Evolutionary conservation across 2,113 vertebrate species (phyloP), one percentile per base, ranked within the genome.

Genomic region (Cephalopholis sonnerati): DNA sequence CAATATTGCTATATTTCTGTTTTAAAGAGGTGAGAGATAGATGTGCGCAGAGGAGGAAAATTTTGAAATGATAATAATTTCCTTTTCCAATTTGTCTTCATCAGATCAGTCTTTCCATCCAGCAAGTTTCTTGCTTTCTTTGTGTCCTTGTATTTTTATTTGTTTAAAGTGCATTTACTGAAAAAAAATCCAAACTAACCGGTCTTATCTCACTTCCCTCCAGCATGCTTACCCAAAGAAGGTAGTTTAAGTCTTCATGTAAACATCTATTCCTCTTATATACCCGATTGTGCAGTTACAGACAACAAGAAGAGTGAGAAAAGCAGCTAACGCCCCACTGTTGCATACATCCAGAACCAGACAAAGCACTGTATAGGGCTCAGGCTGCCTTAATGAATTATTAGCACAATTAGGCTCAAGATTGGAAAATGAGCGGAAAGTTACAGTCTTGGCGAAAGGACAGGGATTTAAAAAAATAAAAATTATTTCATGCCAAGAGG

Each of bases 301-400:
- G 62, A 76, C 58, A 59, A 51, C 20, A 11, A 44, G 57, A 76
- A 61, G 25, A 74, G 29, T 32, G 24, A 72, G 50, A 65, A 22
- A 75, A 71, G 54, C 16, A 32, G 51, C 9, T 15, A 67, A 59
- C 64, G 50, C 55, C 64, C 15, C 11, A 10, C 15, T 50, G 29
- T 41, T 29, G 51, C 7, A 0, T 39, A 8, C 12, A 50, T 57
- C 32, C 27, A 86, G n/a, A 69, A 22, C 61, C 59, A 59, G 69
- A 68, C 58, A n/a, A 27, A 72, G 36, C 27, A 58, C 69, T 54
- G 68, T 65, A 22, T 20, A 20, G 15, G 24, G 63, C n/a, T 65
- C 61, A n/a, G 59, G 46, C 50, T 66, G 74, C 55, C 66, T 74
- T 86, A 77, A 89, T 92, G 66, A 92, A 82, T 90, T 92, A 93